Percentiles rank a stretch among this genome's conserved stretches.
Conservation (phyloP, 2,888 invertebrate genomes). For the Vandiemenella viatica region DNA sequence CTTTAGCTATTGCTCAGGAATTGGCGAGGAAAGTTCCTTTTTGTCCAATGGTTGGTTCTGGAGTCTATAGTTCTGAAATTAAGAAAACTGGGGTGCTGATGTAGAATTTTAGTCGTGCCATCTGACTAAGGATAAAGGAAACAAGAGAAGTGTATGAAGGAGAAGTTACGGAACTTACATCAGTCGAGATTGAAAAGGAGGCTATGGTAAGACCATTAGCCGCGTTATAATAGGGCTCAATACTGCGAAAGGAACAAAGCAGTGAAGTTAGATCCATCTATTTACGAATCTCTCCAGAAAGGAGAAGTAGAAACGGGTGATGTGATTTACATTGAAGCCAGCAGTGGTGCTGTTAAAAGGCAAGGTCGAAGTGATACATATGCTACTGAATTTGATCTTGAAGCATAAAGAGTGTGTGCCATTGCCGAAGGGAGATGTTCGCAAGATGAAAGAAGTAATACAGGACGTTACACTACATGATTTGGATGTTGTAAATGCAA, state of each 20-base stretch:
- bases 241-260: conserved; percentile 96
- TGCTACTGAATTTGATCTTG: conserved; percentile 97
- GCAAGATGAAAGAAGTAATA: conserved; percentile 93
- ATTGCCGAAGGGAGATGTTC: conserved; percentile 96
- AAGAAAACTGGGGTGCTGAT: conserved; percentile 99
- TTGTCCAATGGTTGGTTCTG: conserved; percentile 83
- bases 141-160: conserved; percentile 99
- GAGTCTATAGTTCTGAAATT: conserved; percentile 95
- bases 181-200: conserved; percentile 95
- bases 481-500: conserved; percentile 91
- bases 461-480: conserved; percentile 97
- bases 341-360: conserved; percentile 94
- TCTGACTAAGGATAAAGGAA: conserved; percentile 86
- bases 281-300: conserved; percentile 93
- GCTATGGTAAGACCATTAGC: conserved; percentile 94
- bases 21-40: conserved; percentile 87
- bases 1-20: conserved; percentile 94
- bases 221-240: conserved; percentile 93
- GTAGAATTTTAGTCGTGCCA: conserved; percentile 97
- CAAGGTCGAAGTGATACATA: conserved; percentile 95
- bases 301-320: conserved; percentile 96
- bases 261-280: conserved; percentile 90
- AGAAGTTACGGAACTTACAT: conserved; percentile 95
- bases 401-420: conserved; percentile 98
- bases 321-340: conserved; percentile 98